phyloP scores from a whole-genome alignment of 2,113 vertebrate species.

The Phylloscopus trochilus region DNA sequence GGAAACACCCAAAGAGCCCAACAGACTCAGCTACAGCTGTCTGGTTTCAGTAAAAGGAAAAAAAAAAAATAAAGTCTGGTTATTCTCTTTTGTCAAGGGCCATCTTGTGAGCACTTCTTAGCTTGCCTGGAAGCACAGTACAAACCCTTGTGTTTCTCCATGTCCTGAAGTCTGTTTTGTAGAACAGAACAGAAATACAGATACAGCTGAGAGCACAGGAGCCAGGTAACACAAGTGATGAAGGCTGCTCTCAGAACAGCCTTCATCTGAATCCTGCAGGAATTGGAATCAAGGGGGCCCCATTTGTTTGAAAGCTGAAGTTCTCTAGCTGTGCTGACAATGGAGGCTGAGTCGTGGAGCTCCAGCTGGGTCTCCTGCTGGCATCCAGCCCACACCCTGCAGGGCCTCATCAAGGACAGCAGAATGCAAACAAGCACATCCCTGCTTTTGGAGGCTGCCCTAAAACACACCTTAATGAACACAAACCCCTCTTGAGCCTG shows the following conservation, averaged over 20 bases:
- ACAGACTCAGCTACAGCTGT: neutral
- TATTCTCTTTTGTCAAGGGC: neutral
- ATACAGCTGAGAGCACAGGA: neutral
- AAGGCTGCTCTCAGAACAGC: neutral
- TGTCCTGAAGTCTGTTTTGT: neutral
- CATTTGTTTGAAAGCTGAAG: neutral
- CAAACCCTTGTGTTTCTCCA: neutral
- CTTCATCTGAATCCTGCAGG: neutral
- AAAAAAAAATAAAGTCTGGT: neutral
- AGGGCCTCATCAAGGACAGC: neutral
- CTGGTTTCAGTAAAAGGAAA: neutral
- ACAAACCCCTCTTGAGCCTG: neutral
- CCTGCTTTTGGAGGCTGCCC: neutral
- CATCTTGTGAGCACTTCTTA: neutral
- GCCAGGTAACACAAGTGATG: neutral
- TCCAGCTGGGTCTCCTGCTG: neutral
- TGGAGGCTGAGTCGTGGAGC: neutral
- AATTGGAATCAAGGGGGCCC: neutral
- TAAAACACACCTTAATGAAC: fast-evolving
- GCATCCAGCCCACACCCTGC: fast-evolving
- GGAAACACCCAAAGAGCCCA: neutral
- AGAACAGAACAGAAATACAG: neutral
- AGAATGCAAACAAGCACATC: neutral
- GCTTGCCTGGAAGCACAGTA: neutral
- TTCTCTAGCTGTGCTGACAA: neutral